phyloP scores from a whole-genome alignment of 2,113 vertebrate genomes.

The Sinosuthora webbiana region DNA sequence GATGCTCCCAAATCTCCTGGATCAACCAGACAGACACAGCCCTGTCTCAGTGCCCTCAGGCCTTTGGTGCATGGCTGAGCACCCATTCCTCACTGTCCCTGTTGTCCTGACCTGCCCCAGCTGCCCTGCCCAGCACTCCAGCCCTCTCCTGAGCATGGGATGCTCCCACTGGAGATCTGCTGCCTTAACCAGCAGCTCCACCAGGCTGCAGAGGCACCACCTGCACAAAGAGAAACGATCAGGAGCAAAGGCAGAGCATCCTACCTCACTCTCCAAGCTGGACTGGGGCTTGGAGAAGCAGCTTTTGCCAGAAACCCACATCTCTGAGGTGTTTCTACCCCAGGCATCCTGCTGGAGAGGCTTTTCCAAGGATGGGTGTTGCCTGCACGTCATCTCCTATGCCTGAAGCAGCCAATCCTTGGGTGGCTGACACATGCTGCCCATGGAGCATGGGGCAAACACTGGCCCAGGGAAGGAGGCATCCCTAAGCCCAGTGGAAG shows the following conservation, averaged over 20 bases:
- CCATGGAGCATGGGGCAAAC: not conserved
- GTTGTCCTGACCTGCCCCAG: accelerated
- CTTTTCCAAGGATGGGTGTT: not conserved
- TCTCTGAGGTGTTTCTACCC: not conserved
- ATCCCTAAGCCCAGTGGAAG: not conserved
- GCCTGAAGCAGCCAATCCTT: not conserved
- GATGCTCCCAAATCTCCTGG: not conserved
- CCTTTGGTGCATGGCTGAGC: accelerated
- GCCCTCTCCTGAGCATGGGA: not conserved
- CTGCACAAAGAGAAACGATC: not conserved
- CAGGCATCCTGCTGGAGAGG: not conserved
- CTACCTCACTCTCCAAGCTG: not conserved
- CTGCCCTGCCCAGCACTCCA: not conserved
- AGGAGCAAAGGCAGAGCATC: not conserved
- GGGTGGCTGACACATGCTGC: accelerated
- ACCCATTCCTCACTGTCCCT: not conserved
- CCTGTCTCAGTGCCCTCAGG: accelerated
- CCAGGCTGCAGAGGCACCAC: not conserved
- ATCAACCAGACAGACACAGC: not conserved
- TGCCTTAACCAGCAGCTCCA: not conserved
- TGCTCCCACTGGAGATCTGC: not conserved
- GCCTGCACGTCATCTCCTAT: accelerated
- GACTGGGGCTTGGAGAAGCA: not conserved
- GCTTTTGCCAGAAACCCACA: not conserved
- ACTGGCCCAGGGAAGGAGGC: not conserved